Percentiles rank a stretch among this genome's conserved stretches.
These are phyloP conservation scores for Osedax frankpressi DNA, from an alignment of 2,888 invertebrate species.

Conservation along the genomic window DNA sequence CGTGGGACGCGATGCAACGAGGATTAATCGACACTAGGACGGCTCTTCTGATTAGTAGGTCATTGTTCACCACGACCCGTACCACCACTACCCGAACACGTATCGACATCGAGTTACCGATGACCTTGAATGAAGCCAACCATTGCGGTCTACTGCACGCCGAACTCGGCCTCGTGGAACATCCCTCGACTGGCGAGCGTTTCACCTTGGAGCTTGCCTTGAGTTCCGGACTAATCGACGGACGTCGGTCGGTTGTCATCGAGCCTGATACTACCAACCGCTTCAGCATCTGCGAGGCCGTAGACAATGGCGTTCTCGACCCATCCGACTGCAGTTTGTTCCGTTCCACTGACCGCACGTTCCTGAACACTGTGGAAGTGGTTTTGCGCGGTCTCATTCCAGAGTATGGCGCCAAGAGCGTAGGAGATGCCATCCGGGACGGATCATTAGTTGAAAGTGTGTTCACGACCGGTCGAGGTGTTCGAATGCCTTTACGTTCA, in stretches of 20 bases:
- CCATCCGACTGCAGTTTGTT: constrained; percentile 64
- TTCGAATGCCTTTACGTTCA: no score
- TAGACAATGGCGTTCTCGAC: constrained; percentile 74
- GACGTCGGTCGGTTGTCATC: constrained; percentile 44
- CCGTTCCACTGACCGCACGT: constrained; percentile 54
- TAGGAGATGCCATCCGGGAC: constrained; percentile 64
- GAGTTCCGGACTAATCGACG: constrained; percentile 26
- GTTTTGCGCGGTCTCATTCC: constrained; percentile 47
- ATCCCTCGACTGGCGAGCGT: constrained; percentile 30
- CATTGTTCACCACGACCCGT: constrained; percentile 16
- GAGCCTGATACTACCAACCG: constrained; percentile 56
- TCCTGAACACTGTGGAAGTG: constrained; percentile 67
- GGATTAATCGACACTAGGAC: constrained; percentile 67
- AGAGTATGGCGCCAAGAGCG: constrained; percentile 52
- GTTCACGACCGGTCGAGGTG: no score
- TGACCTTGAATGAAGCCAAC: constrained; percentile 29
- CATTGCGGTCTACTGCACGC: constrained; percentile 27
- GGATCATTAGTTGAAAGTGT: constrained; percentile 46
- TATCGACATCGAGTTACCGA: constrained; percentile 11
- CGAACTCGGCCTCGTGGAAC: constrained; percentile 26
- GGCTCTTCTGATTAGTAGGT: constrained; percentile 24
- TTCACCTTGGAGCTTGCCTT: constrained; percentile 71
- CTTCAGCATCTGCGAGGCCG: constrained; percentile 75
- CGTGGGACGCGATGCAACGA: constrained; percentile 78
- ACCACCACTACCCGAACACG: no score